phyloP scores from a whole-genome alignment of 2,797 vertebrate genomes.

The Ctenochaetus hawaiiensis region DNA sequence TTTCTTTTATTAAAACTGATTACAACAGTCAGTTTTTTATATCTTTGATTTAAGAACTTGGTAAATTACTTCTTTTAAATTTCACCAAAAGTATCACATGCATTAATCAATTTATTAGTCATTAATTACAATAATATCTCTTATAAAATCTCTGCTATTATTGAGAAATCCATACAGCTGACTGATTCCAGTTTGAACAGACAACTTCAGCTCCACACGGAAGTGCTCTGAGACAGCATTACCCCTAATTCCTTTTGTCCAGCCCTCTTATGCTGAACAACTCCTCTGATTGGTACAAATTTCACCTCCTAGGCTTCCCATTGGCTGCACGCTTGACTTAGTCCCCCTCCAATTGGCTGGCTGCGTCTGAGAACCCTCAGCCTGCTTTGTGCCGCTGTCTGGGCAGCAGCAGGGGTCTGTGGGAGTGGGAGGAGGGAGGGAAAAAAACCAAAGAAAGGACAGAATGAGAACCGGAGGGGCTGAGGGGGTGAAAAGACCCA shows the following conservation, averaged over 20 bases:
- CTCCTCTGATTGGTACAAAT: constrained; percentile 68
- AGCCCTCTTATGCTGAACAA: constrained; percentile 51
- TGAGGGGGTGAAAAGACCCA: constrained; percentile 47
- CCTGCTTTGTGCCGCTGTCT: constrained; percentile 73
- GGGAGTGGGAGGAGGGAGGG: constrained; percentile 63
- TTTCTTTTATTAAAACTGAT: background rate
- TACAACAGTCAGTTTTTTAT: background rate
- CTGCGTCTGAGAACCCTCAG: constrained; percentile 36
- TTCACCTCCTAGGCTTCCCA: constrained; percentile 35
- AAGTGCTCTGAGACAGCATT: constrained; percentile 55
- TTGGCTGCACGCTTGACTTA: constrained; percentile 65
- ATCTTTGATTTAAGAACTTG: background rate
- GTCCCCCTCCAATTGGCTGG: constrained; percentile 67
- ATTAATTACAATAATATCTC: too few species aligned
- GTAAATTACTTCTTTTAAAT: background rate
- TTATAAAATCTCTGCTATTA: constrained; percentile 5
- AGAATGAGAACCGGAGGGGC: constrained; percentile 56
- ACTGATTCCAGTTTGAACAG: constrained; percentile 3
- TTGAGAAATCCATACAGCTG: background rate
- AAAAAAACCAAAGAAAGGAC: constrained; percentile 69
- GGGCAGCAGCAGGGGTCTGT: constrained; percentile 74
- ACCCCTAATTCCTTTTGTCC: constrained; percentile 69
- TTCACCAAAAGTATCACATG: background rate
- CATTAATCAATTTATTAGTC: background rate
- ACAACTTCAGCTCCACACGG: constrained; percentile 56